Evolutionary conservation across 2,113 vertebrate genomes (phyloP).

Genomic region (Galbula dea): DNA sequence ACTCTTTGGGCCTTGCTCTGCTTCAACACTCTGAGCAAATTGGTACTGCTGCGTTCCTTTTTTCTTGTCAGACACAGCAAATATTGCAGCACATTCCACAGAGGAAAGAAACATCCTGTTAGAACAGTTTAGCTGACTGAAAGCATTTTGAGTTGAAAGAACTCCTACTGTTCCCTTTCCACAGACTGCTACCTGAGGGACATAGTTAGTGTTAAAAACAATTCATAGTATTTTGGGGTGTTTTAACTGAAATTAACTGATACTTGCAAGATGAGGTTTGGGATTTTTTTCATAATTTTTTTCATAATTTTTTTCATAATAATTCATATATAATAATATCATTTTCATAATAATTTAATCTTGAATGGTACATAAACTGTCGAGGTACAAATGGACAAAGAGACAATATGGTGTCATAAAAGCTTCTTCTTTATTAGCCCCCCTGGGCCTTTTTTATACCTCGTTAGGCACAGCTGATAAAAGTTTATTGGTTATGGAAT

Average conservation of each 20-base stretch:
- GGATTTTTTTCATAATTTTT: too few relatives aligned
- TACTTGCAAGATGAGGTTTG: accelerated
- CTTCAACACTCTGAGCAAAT: not conserved
- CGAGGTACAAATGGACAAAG: too few relatives aligned
- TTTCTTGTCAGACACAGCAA: not conserved
- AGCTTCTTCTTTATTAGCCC: too few relatives aligned
- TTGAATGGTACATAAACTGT: too few relatives aligned
- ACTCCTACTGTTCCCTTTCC: not conserved
- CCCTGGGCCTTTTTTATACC: too few relatives aligned
- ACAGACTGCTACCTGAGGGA: not conserved
- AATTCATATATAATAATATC: too few relatives aligned
- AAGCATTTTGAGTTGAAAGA: not conserved
- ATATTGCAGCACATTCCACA: not conserved
- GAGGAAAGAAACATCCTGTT: not conserved
- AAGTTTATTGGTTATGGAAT: too few relatives aligned
- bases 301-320: not conserved
- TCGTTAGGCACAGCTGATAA: too few relatives aligned
- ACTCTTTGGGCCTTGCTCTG: too few relatives aligned
- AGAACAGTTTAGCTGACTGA: not conserved
- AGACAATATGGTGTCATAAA: too few relatives aligned
- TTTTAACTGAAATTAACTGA: not conserved
- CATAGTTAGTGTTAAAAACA: not conserved
- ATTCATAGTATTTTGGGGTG: accelerated
- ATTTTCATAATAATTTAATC: too few relatives aligned
- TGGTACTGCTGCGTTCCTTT: not conserved